Base-by-base conservation (phyloP, 2,888 invertebrate genomes). In the Pandemis corylana region DNA sequence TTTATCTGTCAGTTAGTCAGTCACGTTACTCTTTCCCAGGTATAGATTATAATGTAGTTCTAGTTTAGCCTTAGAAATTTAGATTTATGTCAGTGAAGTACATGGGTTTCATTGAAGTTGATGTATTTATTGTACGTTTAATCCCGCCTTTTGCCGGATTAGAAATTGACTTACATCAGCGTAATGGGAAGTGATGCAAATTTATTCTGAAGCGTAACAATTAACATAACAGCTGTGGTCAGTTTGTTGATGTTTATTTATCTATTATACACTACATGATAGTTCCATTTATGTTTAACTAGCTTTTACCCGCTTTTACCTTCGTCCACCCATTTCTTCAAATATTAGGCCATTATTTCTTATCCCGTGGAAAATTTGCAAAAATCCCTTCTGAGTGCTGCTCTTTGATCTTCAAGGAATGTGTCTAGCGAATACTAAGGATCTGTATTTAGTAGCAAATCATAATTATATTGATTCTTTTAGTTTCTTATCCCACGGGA, bases 101-200 rank as follows among this genome's bases (percentile, higher is more conserved):
- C 41, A 42, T 68, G 44, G 20, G 5, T 7, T 13, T 68, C 56
- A 20, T 41, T 56, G 53, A 61, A 44, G 59, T 66, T 70, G 69
- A 74, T 66, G 20, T 59, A 69, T 74, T 73, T 65, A 74, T 74
- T 13, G 65, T 65, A 36, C 20, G 46, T 5, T 42, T 56, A 15
- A 36, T 59, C 41, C 7, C 59, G 15, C 20, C 49, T 49, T 28
- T 56, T 5, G 1, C 36, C n/a, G 44, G 42, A 62, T n/a, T 67
- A 44, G 61, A 71, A 68, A 72, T 63, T 68, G 68, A 64, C 15
- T 72, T 73, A 68, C 64, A 53, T 20, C 20, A 7, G 10, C 9
- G 44, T 28, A 46, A 5, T 36, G 64, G 63, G 46, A 68, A 73
- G 13, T 41, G 64, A 36, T 56, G 53, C 13, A 42, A 61, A 56